Evolutionary conservation across 2,113 vertebrate genomes (phyloP).

Genomic region (Apeltes quadracus): DNA sequence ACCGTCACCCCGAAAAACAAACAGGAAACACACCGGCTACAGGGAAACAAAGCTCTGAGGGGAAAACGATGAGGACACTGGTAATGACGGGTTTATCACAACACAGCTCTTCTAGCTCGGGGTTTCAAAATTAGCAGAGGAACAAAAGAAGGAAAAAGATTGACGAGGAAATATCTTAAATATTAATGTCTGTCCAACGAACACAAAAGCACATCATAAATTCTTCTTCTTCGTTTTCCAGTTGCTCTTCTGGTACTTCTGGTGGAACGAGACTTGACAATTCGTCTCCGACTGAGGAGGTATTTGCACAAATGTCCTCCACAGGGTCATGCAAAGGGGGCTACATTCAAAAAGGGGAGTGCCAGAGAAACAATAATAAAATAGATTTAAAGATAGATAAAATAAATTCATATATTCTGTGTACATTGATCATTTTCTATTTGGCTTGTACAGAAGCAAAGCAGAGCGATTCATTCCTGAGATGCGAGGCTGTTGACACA

Average conservation of each 20-base stretch:
- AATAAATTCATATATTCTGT: slow-evolving; percentile 72
- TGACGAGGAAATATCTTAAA: slow-evolving; percentile 36
- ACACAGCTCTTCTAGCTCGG: slow-evolving; percentile 34
- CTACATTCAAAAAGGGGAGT: slow-evolving; percentile 60
- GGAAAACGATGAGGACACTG: slow-evolving; percentile 37
- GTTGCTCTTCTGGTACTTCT: slow-evolving; percentile 35
- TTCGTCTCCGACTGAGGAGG: slow-evolving; percentile 20
- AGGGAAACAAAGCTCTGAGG: slow-evolving; percentile 53
- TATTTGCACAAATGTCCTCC: slow-evolving; percentile 12
- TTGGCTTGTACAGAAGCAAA: slow-evolving; percentile 60
- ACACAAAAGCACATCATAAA: slow-evolving; percentile 39
- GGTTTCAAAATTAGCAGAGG: slow-evolving; percentile 39
- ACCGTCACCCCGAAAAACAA: slow-evolving; percentile 24
- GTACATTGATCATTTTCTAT: slow-evolving; percentile 51
- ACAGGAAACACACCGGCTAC: slow-evolving; percentile 70
- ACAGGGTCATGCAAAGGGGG: slow-evolving; percentile 33
- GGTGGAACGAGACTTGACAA: slow-evolving; percentile 9
- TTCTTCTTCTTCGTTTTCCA: slow-evolving; percentile 43
- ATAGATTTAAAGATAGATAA: slow-evolving; percentile 76
- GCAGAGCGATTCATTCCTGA: slow-evolving; percentile 73
- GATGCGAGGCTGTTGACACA: slow-evolving; percentile 53
- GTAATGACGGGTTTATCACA: slow-evolving; percentile 49
- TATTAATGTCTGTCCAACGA: slow-evolving; percentile 53
- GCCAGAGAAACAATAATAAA: slow-evolving; percentile 75
- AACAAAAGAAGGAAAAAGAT: slow-evolving; percentile 34